Evolutionary conservation across 2,113 vertebrate genomes (phyloP), one percentile per base, ranked within the genome.

Genomic region (Rousettus leschenaultii): DNA sequence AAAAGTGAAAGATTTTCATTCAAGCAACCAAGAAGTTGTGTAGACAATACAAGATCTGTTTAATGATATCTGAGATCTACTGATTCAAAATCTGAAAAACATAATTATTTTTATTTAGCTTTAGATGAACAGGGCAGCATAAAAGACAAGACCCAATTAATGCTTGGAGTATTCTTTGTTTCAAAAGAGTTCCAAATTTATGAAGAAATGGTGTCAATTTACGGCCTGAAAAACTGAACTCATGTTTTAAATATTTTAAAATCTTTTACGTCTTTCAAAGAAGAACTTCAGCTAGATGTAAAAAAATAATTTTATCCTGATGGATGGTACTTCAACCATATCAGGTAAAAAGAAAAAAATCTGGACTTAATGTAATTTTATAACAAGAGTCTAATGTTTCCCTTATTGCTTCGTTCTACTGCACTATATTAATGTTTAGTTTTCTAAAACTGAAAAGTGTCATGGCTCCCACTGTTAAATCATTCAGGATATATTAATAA

Each of bases 71-170:
- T 66, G 91, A 51, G 40, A 87, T 35, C 18, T 48, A 59, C 9
- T 86, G 53, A 88, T 38, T 94, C 48, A 95, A 91, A 85, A 86
- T 45, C 15, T 87, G 30, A 48, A 83, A 95, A 96, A 57, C 33
- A 63, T 38, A 59, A 86, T 24, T 55, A 48, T 18, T 78, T 89
- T 91, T 87, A 70, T 92, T 83, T 16, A 85, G n/a, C 13, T 84
- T 55, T 55, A 57, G 35, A 63, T 80, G 26, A 79, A 74, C 35
- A 85, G 16, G 73, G 38, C 7, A 68, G 84, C 24, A 79, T 55
- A 79, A 96, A 92, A 82, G 53, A 38, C 6, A 35, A 3, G 51
- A 40, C 45, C 55, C 24, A 91, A 21, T 63, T 75, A 93, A 80
- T 78, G 35, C 35, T 38, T 85, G 12, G 43, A 26, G 33, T 79